phyloP scores from a whole-genome alignment of 2,113 vertebrate genomes.

The Tyto alba region DNA sequence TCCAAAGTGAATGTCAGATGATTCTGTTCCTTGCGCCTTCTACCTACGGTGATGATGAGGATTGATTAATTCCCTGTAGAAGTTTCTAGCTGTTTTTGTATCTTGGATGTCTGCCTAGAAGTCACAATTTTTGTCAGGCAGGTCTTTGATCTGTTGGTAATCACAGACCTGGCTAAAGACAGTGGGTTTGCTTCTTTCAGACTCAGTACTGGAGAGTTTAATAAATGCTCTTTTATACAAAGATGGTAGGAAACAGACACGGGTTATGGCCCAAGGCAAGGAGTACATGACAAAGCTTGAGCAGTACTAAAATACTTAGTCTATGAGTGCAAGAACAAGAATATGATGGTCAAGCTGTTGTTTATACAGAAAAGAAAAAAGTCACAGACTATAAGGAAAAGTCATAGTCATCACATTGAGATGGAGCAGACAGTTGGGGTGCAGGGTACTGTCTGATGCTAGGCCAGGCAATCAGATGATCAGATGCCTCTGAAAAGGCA shows the following conservation, averaged over 20 bases:
- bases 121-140: background rate
- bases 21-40: background rate
- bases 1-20: background rate
- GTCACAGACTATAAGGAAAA: background rate
- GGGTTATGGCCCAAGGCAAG: conserved; percentile 6
- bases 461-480: background rate
- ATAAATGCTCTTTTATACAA: background rate
- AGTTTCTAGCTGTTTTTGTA: background rate
- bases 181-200: background rate
- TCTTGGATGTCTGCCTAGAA: background rate
- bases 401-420: background rate
- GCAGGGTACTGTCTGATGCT: background rate
- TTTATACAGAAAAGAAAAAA: background rate
- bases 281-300: background rate
- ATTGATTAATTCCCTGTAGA: background rate
- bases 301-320: background rate
- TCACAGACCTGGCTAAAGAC: background rate
- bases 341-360: background rate
- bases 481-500: background rate
- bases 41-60: background rate
- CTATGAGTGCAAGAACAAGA: background rate
- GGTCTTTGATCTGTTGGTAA: background rate
- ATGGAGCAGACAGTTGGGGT: background rate
- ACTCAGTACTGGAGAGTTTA: background rate
- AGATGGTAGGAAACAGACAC: background rate